Evolutionary conservation across 1,140 invertebrate genomes (phyloP).

Genomic region (Hyposmocoma kahamanoa): DNA sequence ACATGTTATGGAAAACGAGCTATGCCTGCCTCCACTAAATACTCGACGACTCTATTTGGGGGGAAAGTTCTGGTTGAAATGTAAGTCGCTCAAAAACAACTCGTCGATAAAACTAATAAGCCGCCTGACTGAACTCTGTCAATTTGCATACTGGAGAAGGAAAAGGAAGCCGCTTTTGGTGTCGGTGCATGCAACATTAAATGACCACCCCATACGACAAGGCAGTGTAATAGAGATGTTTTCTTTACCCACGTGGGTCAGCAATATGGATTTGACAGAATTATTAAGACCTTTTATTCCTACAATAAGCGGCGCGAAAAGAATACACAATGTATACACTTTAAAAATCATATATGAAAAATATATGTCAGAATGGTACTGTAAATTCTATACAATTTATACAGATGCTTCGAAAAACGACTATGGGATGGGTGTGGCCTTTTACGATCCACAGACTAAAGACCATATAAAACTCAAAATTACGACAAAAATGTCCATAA

Average conservation of each 20-base stretch:
- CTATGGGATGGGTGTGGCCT: background rate
- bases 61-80: background rate
- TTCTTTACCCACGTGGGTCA: background rate
- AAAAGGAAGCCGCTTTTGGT: background rate
- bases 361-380: background rate
- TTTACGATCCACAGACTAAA: background rate
- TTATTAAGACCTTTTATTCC: background rate
- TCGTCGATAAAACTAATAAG: background rate
- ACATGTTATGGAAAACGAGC: slow-evolving; percentile 2
- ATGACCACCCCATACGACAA: background rate
- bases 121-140: background rate
- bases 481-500: background rate
- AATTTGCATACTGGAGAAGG: background rate
- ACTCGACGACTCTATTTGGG: background rate
- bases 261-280: background rate
- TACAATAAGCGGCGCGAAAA: background rate
- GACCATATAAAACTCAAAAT: background rate
- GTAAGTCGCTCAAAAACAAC: background rate
- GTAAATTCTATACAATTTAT: background rate
- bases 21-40: background rate
- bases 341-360: background rate
- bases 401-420: background rate
- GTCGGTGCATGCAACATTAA: background rate
- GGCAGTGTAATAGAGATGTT: background rate
- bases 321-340: background rate